Conservation (phyloP, 2,113 vertebrate species). For the Phycodurus eques region DNA sequence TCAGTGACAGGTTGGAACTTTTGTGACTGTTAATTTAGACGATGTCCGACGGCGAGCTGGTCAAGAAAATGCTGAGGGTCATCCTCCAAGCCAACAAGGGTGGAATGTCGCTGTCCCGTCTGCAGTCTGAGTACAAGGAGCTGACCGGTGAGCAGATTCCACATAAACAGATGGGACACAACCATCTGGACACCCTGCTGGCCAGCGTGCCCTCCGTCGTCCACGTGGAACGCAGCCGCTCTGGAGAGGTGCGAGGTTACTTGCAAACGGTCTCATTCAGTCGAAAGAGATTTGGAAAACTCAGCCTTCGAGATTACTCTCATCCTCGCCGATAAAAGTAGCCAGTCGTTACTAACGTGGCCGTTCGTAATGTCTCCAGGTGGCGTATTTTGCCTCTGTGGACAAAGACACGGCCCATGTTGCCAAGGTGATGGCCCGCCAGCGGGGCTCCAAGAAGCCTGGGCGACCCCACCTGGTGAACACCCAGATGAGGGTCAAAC, state of each 20-base stretch:
- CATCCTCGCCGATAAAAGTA: neutral
- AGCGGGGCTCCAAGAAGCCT: slow-evolving; percentile 84
- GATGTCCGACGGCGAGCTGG: slow-evolving; percentile 85
- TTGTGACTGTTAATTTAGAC: neutral
- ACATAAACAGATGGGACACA: slow-evolving; percentile 83
- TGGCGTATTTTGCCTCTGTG: slow-evolving; percentile 77
- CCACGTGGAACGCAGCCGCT: slow-evolving; percentile 76
- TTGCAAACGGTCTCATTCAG: neutral
- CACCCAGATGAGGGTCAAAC: slow-evolving; percentile 92
- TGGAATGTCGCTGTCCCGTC: slow-evolving; percentile 77
- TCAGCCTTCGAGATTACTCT: neutral
- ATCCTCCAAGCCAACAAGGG: slow-evolving; percentile 84
- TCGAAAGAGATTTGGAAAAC: neutral
- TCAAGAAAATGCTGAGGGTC: slow-evolving; percentile 84
- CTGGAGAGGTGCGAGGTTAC: slow-evolving; percentile 78
- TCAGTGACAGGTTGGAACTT: neutral
- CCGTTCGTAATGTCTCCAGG: slow-evolving; percentile 53
- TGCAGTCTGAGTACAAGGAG: slow-evolving; percentile 85
- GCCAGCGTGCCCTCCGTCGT: slow-evolving; percentile 82
- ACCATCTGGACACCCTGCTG: slow-evolving; percentile 80
- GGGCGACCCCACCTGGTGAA: slow-evolving; percentile 83
- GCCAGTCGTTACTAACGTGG: neutral
- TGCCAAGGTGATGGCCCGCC: slow-evolving; percentile 85
- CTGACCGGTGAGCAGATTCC: slow-evolving; percentile 88
- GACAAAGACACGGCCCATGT: slow-evolving; percentile 76